Percentiles rank a stretch among this genome's conserved stretches.
phyloP scores from a whole-genome alignment of 1,140 invertebrate species.

The Drosophila repleta region DNA sequence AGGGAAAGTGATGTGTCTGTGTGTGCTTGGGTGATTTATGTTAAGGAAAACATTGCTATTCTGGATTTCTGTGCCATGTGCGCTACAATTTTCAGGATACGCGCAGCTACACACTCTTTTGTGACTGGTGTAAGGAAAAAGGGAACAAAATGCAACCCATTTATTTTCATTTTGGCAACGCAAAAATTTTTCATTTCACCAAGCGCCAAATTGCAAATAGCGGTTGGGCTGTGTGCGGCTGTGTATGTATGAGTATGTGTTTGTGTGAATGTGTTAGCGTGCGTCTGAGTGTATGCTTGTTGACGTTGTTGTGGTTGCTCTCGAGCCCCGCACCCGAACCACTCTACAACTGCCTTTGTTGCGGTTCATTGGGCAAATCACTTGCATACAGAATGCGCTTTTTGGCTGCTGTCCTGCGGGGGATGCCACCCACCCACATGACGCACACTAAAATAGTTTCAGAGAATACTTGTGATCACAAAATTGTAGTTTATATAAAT shows the following conservation, averaged over 20 bases:
- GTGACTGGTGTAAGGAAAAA: neutral
- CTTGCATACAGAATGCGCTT: constrained; percentile 54
- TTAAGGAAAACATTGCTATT: too few relatives aligned
- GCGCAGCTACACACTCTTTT: neutral
- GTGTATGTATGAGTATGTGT: constrained; percentile 17
- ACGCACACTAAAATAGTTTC: constrained; percentile 30
- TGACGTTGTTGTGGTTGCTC: constrained; percentile 9
- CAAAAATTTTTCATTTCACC: constrained; percentile 48
- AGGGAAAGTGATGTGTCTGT: too few relatives aligned
- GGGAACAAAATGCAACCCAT: constrained; percentile 41
- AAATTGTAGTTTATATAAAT: constrained; percentile 13
- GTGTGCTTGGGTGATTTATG: too few relatives aligned
- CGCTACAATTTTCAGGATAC: neutral
- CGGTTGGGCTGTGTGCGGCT: constrained; percentile 7
- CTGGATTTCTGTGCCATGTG: neutral
- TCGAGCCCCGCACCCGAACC: constrained; percentile 4
- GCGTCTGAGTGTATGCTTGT: constrained; percentile 10
- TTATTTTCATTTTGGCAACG: constrained; percentile 62
- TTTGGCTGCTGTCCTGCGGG: constrained; percentile 27
- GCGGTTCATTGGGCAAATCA: constrained; percentile 70
- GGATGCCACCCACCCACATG: constrained; percentile 8
- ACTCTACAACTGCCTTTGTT: constrained; percentile 28
- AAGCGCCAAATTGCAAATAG: constrained; percentile 52
- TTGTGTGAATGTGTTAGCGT: neutral
- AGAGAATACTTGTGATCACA: constrained; percentile 33